These are phyloP conservation scores for Entomobrya multifasciata DNA, from an alignment of 2,888 invertebrate species.

Conservation along the genomic window DNA sequence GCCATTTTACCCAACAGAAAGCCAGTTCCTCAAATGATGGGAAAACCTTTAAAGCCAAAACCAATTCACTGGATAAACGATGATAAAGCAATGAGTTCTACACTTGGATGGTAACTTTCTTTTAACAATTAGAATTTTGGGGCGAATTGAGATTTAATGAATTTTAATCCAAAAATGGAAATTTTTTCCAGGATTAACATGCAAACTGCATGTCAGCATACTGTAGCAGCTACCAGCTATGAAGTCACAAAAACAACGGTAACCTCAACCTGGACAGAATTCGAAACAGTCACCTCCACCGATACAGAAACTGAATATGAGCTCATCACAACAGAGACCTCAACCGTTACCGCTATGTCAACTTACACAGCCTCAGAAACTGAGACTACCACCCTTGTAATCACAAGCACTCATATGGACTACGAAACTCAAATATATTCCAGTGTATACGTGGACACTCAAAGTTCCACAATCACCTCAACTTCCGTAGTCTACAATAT, in stretches of 20 bases:
- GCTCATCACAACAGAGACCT: not conserved
- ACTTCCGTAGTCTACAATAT: not conserved
- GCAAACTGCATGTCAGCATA: not conserved
- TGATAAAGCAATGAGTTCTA: conserved; percentile 1
- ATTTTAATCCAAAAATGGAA: not conserved
- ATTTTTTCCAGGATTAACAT: conserved; percentile 24
- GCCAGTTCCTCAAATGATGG: not conserved
- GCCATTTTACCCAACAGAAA: not conserved
- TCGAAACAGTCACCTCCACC: not conserved
- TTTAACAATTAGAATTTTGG: too few species aligned
- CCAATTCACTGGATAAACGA: conserved; percentile 32
- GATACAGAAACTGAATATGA: not conserved
- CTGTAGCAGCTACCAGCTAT: not conserved
- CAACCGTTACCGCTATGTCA: not conserved
- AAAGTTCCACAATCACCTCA: not conserved
- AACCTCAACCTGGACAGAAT: not conserved
- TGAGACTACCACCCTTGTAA: not conserved
- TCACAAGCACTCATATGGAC: not conserved
- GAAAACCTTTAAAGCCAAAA: conserved; percentile 3
- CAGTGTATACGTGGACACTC: not conserved
- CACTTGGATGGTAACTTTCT: conserved; percentile 38
- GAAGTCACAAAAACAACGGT: not conserved
- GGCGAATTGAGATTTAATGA: not conserved
- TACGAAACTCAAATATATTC: not conserved
- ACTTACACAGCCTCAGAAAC: not conserved